Base-by-base conservation (phyloP, 2,113 vertebrate species). In the Strigops habroptila region DNA sequence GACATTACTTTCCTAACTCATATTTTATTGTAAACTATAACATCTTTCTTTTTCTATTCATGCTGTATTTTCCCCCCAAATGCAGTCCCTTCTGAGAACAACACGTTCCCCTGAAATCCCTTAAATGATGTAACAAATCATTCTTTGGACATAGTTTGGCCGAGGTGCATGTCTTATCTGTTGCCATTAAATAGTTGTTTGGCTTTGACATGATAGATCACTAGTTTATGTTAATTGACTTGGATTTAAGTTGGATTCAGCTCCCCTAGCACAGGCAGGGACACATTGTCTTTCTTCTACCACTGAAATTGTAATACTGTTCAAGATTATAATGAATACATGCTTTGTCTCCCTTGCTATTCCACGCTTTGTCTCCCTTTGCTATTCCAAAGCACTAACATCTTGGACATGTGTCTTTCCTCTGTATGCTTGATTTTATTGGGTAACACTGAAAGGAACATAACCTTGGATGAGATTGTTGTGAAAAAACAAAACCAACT, bases 121-220 rank as follows among this genome's bases (percentile, higher is more conserved):
- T 95, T 92, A 88, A 96, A 96, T 81, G 31, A 62, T 60, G 30
- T 86, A 84, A 91, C 30, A 93, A 88, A 97, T 95, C 60, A 46
- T 86, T 86, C 67, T 93, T 86, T 92, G 75, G 62, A 96, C 87
- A 78, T 53, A 57, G 48, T 28, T 37, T 62, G 60, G 95, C 81
- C 67, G 69, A 92, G 63, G 82, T 88, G 49, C 9, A 81, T 6
- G 10, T 75, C 46, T 46, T 94, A 70, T 78, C 91, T 46, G 12
- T 60, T 86, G 84, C 51, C 28, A 75, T 93, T 95, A 70, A 88
- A 86, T 78, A 80, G 64, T 63, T 85, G 10, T 85, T 93, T 94
- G 76, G 52, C 39, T 93, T 93, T 91, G 57, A 37, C 28, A 30
- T 65, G 48, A 70, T 30, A 60, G 83, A 93, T 86, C 57, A 85